Evolutionary conservation across 64 coral and sea anemone species (phyloP), one percentile per base, ranked within the genome.

Genomic region (Platygyra sinensis): DNA sequence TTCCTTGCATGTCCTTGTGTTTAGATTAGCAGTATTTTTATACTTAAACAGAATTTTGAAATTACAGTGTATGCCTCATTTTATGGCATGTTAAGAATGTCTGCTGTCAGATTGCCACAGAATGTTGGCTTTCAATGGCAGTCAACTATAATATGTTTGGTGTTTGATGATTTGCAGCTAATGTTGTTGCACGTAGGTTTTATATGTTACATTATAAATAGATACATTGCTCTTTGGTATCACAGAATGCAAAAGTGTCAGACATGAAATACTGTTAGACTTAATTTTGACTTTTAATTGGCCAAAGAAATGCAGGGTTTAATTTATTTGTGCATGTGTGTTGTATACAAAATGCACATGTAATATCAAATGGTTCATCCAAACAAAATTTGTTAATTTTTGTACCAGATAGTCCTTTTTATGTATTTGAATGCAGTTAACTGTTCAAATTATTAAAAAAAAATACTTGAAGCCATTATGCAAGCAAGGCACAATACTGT

Each of bases 271-370:
- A 36, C 33, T 73, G 8, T 14, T 57, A 10, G 54, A 12, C 54
- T 57, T 57, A 57, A 0, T 57, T 57, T 57, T 57, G 10, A 24
- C 65, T 5, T 69, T 11, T 69, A 27, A 27, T 25, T n/a, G 65
- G 65, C 65, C 65, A 24, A 24, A 24, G n/a, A 69, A 69, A 69
- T 69, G 22, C 29, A 27, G 22, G n/a, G 7, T 27, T n/a, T 69
- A 69, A 69, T 69, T 69, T 69, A 69, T 69, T 69, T 69, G 22
- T 69, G n/a, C 25, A 69, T 69, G 65, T 69, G 65, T 69, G 22
- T 27, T n/a, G 19, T 25, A 20, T 25, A 20, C 19, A 20, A 8
- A 20, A 20, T 25, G 5, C 19, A 20, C 16, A 67, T 24, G 24
- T 24, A 67, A 67, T 11, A 69, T 27, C 22, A 69, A 69, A 69